Percentiles rank a stretch among this genome's conserved stretches.
phyloP scores from a whole-genome alignment of 2,797 vertebrate species.

The Rhinella marina region DNA sequence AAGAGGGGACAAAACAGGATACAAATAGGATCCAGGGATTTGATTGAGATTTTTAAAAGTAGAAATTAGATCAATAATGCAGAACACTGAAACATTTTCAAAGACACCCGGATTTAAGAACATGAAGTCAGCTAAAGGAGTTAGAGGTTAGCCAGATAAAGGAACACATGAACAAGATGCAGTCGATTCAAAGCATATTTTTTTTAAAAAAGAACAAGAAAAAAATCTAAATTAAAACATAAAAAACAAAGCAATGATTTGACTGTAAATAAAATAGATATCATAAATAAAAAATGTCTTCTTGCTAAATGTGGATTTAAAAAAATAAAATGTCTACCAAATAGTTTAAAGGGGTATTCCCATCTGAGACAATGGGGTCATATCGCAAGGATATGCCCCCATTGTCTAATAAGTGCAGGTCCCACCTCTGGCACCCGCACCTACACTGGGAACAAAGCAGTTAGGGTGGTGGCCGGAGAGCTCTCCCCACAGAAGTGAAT shows the following conservation, averaged over 20 bases:
- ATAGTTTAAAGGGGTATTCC: no score
- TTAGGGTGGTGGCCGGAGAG: no score
- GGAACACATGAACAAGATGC: background rate
- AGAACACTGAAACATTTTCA: constrained; percentile 21
- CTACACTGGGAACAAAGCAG: no score
- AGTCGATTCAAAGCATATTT: background rate
- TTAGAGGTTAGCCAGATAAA: constrained; percentile 20
- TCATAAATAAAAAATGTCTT: no score
- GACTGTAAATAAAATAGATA: background rate
- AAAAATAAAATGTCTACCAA: no score
- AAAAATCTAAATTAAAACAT: background rate
- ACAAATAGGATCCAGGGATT: constrained; percentile 23
- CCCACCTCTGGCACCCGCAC: no score
- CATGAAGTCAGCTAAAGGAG: constrained; percentile 17
- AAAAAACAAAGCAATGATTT: background rate
- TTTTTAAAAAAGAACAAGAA: background rate
- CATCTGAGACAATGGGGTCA: no score
- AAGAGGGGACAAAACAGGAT: constrained; percentile 15
- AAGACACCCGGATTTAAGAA: constrained; percentile 35
- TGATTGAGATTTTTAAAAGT: constrained; percentile 27
- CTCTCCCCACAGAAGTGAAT: no score
- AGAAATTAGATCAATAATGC: constrained; percentile 34
- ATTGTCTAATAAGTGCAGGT: no score
- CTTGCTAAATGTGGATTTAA: no score
- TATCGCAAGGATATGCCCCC: no score